These are phyloP conservation scores for Aleiodes testaceus DNA, from an alignment of 2,888 invertebrate genomes.

Conservation along the genomic window DNA sequence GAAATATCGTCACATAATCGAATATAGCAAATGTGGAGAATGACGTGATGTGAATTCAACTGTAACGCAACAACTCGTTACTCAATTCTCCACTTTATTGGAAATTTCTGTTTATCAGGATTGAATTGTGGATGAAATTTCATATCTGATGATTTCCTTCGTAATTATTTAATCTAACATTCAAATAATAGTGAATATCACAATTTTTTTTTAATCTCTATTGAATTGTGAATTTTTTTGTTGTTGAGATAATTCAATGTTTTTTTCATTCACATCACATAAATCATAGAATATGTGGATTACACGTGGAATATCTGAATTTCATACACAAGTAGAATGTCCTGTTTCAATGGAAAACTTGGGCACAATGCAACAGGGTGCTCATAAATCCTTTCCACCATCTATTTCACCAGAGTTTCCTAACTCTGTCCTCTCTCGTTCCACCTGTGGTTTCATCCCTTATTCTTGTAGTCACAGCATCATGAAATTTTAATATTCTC, in stretches of 20 bases:
- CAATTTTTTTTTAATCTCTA: too few species aligned
- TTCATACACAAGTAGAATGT: slow-evolving; percentile 4
- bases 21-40: slow-evolving; percentile 4
- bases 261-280: too few species aligned
- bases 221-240: too few species aligned
- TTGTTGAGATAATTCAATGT: too few species aligned
- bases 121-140: too few species aligned
- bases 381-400: slow-evolving; percentile 30
- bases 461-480: background rate
- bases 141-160: too few species aligned
- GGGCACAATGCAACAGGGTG: slow-evolving; percentile 38
- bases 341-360: slow-evolving; percentile 1
- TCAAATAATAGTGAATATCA: too few species aligned
- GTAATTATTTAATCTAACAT: too few species aligned
- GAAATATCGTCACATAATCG: background rate
- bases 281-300: background rate
- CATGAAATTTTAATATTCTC: slow-evolving; percentile 16
- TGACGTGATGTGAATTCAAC: background rate
- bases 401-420: slow-evolving; percentile 18
- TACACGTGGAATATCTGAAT: background rate
- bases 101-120: too few species aligned
- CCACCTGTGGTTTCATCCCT: background rate
- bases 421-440: background rate
- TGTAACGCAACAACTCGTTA: too few species aligned
- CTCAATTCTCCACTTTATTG: too few species aligned